Evolutionary conservation across 2,113 vertebrate genomes (phyloP).

Genomic region (Manacus vitellinus): DNA sequence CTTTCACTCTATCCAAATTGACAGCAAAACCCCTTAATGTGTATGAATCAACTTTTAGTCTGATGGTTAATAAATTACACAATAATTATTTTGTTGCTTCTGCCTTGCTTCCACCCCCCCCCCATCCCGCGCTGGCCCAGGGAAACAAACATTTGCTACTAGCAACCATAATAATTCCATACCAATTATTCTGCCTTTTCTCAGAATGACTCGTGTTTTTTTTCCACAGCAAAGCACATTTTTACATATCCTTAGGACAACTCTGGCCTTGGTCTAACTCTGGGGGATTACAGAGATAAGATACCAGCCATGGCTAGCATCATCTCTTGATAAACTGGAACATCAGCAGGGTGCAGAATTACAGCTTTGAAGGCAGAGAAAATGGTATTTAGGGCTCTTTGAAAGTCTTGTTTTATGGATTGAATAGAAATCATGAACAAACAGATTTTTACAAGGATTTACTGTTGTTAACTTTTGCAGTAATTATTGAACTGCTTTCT

Average conservation of each 20-base stretch:
- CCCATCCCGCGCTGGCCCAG: no score
- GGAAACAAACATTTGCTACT: background rate
- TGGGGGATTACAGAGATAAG: constrained; percentile 22
- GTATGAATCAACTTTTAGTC: background rate
- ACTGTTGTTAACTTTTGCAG: background rate
- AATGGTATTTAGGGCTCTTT: background rate
- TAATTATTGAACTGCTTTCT: background rate
- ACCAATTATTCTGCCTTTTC: background rate
- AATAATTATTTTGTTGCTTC: background rate
- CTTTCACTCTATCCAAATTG: background rate
- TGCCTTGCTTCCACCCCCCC: background rate
- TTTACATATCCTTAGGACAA: background rate
- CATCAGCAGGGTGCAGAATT: background rate
- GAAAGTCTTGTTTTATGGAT: background rate
- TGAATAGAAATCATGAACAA: background rate
- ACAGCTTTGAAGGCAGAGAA: background rate
- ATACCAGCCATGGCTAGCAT: background rate
- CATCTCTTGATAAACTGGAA: background rate
- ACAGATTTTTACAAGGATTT: background rate
- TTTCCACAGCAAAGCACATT: background rate
- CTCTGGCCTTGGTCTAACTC: background rate
- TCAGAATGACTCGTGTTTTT: background rate
- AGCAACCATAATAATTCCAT: background rate
- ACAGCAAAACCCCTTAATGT: background rate
- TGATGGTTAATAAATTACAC: background rate